A percentile compares a stretch with the other conserved stretches of the same genome.
These are phyloP conservation scores for Nylanderia fulva DNA, from an alignment of 1,140 invertebrate species.

Conservation along the genomic window DNA sequence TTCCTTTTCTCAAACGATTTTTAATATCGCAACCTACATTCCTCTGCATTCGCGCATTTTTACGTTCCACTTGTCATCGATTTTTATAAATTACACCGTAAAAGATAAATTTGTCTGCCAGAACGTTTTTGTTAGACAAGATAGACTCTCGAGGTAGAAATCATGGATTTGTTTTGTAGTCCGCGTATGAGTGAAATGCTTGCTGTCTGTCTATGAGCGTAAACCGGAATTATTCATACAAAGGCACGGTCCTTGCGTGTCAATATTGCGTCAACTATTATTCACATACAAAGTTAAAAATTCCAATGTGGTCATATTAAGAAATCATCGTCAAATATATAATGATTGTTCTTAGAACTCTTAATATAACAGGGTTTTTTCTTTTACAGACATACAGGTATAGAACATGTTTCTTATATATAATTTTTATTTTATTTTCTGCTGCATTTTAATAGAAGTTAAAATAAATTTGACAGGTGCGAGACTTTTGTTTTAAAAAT, in stretches of 20 bases:
- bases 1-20: slow-evolving; percentile 48
- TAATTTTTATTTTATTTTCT: background rate
- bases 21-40: slow-evolving; percentile 48
- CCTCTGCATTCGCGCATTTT: slow-evolving; percentile 15
- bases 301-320: background rate
- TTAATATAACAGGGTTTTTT: background rate
- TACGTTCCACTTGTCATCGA: slow-evolving; percentile 34
- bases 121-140: slow-evolving; percentile 68
- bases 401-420: background rate
- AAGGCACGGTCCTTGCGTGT: background rate
- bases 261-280: slow-evolving; percentile 7
- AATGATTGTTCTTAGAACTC: background rate
- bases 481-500: background rate
- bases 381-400: background rate
- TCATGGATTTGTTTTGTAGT: slow-evolving; percentile 27
- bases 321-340: background rate
- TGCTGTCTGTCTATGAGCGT: background rate
- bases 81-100: slow-evolving; percentile 26
- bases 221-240: slow-evolving; percentile 28
- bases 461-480: background rate
- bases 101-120: slow-evolving; percentile 60
- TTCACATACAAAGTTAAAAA: slow-evolving; percentile 18
- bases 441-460: background rate
- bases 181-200: background rate
- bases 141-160: slow-evolving; percentile 44